These are phyloP conservation scores for Galendromus occidentalis DNA, from an alignment of 1,140 invertebrate genomes.

Conservation along the genomic window DNA sequence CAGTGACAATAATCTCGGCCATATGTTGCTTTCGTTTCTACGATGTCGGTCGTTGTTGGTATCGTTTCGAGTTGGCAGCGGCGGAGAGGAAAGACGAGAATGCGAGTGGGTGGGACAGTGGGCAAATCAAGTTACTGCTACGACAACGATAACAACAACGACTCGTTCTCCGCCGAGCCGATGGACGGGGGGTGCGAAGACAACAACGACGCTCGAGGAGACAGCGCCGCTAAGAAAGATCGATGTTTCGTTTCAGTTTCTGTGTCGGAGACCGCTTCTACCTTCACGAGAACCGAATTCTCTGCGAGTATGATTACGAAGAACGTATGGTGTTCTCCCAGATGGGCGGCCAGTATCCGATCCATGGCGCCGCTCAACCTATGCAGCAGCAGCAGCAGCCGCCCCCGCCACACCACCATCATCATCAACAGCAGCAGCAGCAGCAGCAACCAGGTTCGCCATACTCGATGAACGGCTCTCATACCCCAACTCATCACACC, in stretches of 20 bases:
- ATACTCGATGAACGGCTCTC: background rate
- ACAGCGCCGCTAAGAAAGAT: background rate
- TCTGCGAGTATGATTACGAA: slow-evolving; percentile 84
- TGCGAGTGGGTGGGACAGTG: background rate
- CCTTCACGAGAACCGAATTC: slow-evolving; percentile 74
- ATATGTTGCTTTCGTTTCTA: background rate
- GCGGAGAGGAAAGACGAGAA: background rate
- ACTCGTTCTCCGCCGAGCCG: too few species aligned
- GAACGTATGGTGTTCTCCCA: slow-evolving; percentile 60
- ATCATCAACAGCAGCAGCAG: background rate
- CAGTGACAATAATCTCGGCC: too few species aligned
- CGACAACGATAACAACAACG: background rate
- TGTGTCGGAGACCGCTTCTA: slow-evolving; percentile 83
- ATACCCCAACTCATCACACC: background rate
- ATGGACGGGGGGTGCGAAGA: background rate
- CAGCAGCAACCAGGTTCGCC: background rate
- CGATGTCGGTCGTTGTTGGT: background rate
- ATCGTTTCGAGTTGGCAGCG: background rate
- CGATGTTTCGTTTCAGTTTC: slow-evolving; percentile 45
- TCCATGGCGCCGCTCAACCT: background rate
- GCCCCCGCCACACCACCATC: background rate
- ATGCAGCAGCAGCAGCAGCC: background rate
- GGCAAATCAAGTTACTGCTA: background rate
- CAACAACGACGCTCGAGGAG: background rate
- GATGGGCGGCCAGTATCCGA: background rate